Conservation (phyloP, 2,113 vertebrate species). For the Melozone crissalis region DNA sequence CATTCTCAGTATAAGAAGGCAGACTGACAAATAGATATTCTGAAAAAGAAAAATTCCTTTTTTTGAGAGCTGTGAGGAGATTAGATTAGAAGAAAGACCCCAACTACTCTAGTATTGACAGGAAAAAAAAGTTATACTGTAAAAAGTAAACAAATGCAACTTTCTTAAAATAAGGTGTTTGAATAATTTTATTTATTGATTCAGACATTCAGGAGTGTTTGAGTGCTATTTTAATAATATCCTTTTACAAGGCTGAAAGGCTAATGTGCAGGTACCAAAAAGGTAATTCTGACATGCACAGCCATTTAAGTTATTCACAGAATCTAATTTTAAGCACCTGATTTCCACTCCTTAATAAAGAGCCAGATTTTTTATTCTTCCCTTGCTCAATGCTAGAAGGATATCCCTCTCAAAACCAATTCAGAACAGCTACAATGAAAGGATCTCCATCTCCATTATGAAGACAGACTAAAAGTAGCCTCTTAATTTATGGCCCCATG, state of each 20-base stretch:
- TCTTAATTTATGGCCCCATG: not conserved
- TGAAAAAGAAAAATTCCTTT: not conserved
- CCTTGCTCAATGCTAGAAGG: not conserved
- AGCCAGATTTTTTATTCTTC: not conserved
- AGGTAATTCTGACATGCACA: not conserved
- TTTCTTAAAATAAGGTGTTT: not conserved
- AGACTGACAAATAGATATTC: not conserved
- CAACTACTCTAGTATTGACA: not conserved
- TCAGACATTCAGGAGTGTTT: not conserved
- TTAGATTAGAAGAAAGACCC: not conserved
- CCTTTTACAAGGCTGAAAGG: not conserved
- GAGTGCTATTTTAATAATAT: not conserved
- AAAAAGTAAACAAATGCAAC: not conserved
- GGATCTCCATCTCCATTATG: not conserved
- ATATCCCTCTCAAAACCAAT: not conserved
- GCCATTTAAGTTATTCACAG: not conserved
- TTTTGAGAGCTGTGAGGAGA: not conserved
- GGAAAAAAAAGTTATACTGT: not conserved
- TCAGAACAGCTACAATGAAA: not conserved
- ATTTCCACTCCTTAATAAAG: not conserved
- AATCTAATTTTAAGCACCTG: not conserved
- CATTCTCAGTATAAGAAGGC: not conserved
- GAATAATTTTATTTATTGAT: not conserved
- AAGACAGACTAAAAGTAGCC: not conserved
- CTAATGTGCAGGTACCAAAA: not conserved